These are phyloP conservation scores for Albula glossodonta DNA, from an alignment of 2,113 vertebrate species.

Conservation along the genomic window DNA sequence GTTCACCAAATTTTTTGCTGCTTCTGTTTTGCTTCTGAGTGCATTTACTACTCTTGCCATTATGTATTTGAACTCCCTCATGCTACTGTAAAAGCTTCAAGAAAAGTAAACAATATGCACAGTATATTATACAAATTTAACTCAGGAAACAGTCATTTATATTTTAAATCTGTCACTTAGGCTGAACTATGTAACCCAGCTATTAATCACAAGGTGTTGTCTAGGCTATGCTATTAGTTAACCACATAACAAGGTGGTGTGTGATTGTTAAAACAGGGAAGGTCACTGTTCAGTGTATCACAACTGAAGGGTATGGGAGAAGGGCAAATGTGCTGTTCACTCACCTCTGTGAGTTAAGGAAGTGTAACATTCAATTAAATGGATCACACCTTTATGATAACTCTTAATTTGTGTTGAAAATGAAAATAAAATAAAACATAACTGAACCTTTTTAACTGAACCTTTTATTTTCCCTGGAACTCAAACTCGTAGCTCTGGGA, in stretches of 20 bases:
- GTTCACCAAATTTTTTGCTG: background rate
- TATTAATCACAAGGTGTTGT: background rate
- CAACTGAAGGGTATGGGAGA: too few species aligned
- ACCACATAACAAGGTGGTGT: background rate
- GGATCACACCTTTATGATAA: background rate
- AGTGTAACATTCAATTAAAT: background rate
- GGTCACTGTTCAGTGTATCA: too few species aligned
- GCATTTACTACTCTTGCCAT: too few species aligned
- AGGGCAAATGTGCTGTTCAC: background rate
- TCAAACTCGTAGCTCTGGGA: too few species aligned
- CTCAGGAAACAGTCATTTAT: background rate
- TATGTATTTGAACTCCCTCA: too few species aligned
- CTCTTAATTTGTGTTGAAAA: background rate
- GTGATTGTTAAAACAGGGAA: background rate
- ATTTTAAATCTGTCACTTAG: background rate
- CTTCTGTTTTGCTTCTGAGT: background rate
- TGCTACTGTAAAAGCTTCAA: background rate
- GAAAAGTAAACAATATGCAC: background rate
- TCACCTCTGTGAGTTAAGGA: background rate
- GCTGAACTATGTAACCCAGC: background rate
- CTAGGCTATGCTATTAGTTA: background rate
- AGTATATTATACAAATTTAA: background rate
- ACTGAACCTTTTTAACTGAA: too few species aligned
- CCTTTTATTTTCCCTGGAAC: too few species aligned
- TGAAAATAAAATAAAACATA: background rate